Evolutionary conservation across 2,888 invertebrate species (phyloP), one percentile per base, ranked within the genome.

Genomic region (Vanessa cardui): DNA sequence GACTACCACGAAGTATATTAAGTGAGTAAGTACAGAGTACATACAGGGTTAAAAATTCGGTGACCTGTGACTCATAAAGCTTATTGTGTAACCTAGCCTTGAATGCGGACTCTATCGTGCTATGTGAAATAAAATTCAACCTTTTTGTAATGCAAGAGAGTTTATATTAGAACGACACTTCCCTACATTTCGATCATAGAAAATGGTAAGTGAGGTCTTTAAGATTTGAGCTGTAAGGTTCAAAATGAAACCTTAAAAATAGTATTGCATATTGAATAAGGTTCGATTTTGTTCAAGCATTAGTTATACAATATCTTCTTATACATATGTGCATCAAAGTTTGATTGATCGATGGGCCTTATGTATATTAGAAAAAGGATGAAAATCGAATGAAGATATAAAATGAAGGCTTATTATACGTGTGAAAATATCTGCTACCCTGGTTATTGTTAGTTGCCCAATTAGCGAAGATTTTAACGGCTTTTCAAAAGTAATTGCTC

Each of bases 11-110:
- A 58, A 18, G 12, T 58, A n/a, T 39, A 47, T 39, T 3, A 3
- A 9, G 12, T 39, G 12, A 39, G 46, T 6, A 58, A 56, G 39
- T 58, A 47, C 62, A 47, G 56, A 47, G 44, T n/a, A n/a, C n/a
- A n/a, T n/a, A n/a, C n/a, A n/a, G n/a, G n/a, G n/a, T 82, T 2
- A 77, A 62, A 68, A 75, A 77, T 80, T 74, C 81, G 78, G 80
- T 84, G 87, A 87, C 85, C 85, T 70, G 74, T 85, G 85, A 84
- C 33, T 69, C 72, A 65, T 49, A 64, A 56, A 62, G 64, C 58
- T 49, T 56, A 64, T 61, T 61, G 60, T 62, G 58, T 65, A 61
- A 66, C 44, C 39, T 60, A 47, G 56, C 31, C 46, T 39, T 47
- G 1, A n/a, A 47, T 16, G 8, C 18, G 18, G 8, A 16, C 47